Conservation (phyloP, 2,888 invertebrate species). For the Erebia ligea region DNA sequence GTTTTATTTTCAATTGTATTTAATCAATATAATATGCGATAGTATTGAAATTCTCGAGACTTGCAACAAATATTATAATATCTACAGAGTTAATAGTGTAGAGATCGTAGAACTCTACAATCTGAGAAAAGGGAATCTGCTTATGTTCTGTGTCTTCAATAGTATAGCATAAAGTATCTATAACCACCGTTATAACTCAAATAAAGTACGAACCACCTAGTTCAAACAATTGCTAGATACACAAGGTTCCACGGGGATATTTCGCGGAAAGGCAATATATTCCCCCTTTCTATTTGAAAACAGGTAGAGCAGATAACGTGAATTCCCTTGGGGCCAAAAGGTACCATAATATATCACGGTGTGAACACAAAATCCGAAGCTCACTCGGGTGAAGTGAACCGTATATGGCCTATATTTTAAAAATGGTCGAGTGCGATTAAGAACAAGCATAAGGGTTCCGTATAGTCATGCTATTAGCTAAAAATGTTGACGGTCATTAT, state of each 20-base stretch:
- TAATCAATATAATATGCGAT: no score
- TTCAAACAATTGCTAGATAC: slow-evolving; percentile 3
- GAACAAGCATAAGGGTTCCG: not conserved
- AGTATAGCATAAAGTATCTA: not conserved
- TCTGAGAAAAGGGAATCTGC: no score
- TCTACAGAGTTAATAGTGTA: no score
- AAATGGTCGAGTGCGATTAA: not conserved
- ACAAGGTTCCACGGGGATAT: slow-evolving; percentile 12
- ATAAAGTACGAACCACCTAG: not conserved
- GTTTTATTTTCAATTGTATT: no score
- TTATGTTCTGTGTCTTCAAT: not conserved
- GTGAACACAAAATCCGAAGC: slow-evolving; percentile 16
- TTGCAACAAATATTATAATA: no score
- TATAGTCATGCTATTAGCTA: no score
- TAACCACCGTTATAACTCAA: not conserved
- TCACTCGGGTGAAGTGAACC: slow-evolving; percentile 8
- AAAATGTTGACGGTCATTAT: no score
- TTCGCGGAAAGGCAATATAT: slow-evolving; percentile 26
- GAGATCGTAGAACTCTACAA: no score
- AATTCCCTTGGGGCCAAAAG: slow-evolving; percentile 26
- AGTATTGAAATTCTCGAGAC: no score
- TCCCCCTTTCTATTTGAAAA: slow-evolving; percentile 26
- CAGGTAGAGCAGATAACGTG: slow-evolving; percentile 29
- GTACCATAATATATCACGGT: slow-evolving; percentile 29
- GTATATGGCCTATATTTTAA: not conserved